Base-by-base conservation (phyloP, 2,797 vertebrate species). In the Myripristis jacobus region DNA sequence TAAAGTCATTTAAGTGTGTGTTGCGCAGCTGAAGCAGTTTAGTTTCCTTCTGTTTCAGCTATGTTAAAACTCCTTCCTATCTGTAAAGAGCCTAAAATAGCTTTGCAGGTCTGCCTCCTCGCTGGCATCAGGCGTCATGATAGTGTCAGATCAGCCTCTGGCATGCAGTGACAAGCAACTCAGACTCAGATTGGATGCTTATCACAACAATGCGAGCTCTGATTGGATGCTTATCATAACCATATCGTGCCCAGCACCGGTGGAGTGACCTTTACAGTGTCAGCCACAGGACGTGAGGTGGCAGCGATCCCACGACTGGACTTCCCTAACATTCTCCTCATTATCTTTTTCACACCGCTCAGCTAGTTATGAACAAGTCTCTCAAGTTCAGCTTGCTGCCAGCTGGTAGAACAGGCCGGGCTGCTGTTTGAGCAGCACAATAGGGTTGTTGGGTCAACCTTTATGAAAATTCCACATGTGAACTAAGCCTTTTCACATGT, bases 141-240 rank as follows among this genome's bases (percentile, higher is more conserved):
- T 82, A 72, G 86, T 74, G 90, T 91, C 87, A 60, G 82, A 89
- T 86, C 84, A 62, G 81, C 75, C 38, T 0, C 38, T 18, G 90
- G 91, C 91, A 92, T 91, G 91, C 88, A 74, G 69, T 50, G 29
- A 83, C 87, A 78, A 81, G 89, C 88, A 90, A n/a, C 87, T 80
- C 79, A 72, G 67, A 34, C 84, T 87, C 81, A 47, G 83, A 92
- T 86, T 89, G 90, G 87, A 89, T 84, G 77, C 81, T 88, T 87
- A 87, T 88, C 87, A 57, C 34, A 8, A 34, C 84, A 59, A 27
- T 16, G 22, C 38, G 59, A 60, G 76, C 82, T 86, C 84, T 77
- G 89, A 90, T 87, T 91, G 91, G 91, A 88, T 79, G 86, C 82
- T 85, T 88, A 87, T 92, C 81, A 74, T 36, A 55, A 73, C 66